Evolutionary conservation across 2,797 vertebrate species (phyloP), one percentile per base, ranked within the genome.

Genomic region (Hirundo rustica): DNA sequence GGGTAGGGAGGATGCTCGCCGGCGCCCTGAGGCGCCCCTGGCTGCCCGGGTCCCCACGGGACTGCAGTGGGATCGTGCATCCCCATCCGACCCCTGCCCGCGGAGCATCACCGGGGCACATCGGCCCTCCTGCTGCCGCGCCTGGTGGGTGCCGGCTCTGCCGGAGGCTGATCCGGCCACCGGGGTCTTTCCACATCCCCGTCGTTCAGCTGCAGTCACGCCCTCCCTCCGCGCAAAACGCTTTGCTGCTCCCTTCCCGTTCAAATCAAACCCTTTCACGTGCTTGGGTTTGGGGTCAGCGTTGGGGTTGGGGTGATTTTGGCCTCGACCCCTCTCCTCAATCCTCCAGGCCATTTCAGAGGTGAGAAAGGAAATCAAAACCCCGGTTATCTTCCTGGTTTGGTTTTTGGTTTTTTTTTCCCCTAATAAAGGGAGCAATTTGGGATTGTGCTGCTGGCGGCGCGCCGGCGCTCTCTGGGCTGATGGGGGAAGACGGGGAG

Each of bases 381-480:
- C 42, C 17, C 75, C 5, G 10, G 12, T 4, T 72, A 66, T 87
- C 34, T 45, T 80, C 53, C 14, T n/a, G n/a, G n/a, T n/a, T n/a
- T n/a, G n/a, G n/a, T n/a, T n/a, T n/a, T n/a, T n/a, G n/a, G n/a
- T n/a, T n/a, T n/a, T n/a, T n/a, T n/a, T n/a, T n/a, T 8, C 0
- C 13, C 36, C 71, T 72, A n/a, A 83, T 83, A 62, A 96, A 94
- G 25, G 60, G 91, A 96, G 91, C 68, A 44, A 58, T 95, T 91
- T 71, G 84, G 90, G 87, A 65, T 61, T 18, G 85, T 45, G 90
- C 78, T 71, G 74, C 68, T 84, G 2, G 21, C 54, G 15, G 81
- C 29, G 18, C 23, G 76, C 92, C 71, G 89, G 93, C 42, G 74
- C 83, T 88, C 85, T 93, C 80, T 3, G 5, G 80, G 74, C 88